These are phyloP conservation scores for Amiota communis DNA, from an alignment of 2,888 invertebrate species.

Conservation along the genomic window DNA sequence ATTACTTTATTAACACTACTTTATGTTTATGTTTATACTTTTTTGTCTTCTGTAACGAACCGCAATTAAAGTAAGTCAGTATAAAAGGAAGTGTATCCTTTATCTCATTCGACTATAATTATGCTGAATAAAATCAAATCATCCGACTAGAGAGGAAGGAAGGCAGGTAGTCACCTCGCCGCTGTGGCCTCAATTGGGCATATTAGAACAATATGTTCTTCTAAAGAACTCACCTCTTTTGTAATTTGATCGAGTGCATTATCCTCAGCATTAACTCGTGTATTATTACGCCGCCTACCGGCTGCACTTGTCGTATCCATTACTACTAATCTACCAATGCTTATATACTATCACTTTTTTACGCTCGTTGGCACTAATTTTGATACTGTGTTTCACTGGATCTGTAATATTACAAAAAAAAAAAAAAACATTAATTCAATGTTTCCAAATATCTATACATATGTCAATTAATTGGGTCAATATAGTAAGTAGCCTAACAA, in stretches of 20 bases:
- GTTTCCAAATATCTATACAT: neutral
- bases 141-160: too few relatives aligned
- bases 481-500: neutral
- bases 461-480: neutral
- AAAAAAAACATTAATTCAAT: neutral
- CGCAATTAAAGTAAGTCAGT: too few relatives aligned
- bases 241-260: slow-evolving; percentile 97
- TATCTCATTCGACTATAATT: too few relatives aligned
- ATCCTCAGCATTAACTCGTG: slow-evolving; percentile 93
- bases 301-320: slow-evolving; percentile 73
- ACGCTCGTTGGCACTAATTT: slow-evolving; percentile 9
- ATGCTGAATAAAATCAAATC: too few relatives aligned
- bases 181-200: neutral
- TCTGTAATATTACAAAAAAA: slow-evolving; percentile 9
- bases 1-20: too few relatives aligned
- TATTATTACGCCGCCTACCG: slow-evolving; percentile 85
- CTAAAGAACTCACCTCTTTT: slow-evolving; percentile 84
- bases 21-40: too few relatives aligned
- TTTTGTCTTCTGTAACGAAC: too few relatives aligned
- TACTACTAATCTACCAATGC: slow-evolving; percentile 23
- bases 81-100: too few relatives aligned
- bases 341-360: neutral
- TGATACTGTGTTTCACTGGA: slow-evolving; percentile 6
- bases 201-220: neutral
- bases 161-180: neutral